Conservation (phyloP, 2,797 vertebrate species). For the Remorina albescens region DNA sequence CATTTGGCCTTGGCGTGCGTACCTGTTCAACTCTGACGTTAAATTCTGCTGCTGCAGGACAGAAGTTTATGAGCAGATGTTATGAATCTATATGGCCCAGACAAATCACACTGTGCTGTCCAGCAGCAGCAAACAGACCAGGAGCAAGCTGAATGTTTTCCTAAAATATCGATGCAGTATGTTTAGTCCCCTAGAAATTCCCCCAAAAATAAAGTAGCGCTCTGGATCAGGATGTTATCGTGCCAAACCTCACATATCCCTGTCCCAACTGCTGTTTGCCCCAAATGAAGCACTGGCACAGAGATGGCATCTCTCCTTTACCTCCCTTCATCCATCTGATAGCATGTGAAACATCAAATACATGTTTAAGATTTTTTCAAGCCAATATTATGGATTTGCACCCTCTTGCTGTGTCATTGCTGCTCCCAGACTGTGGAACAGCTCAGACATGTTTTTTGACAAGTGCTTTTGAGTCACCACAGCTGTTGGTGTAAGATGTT, state of each 20-base stretch:
- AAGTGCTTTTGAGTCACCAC: neutral
- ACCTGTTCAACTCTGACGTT: slow-evolving; percentile 54
- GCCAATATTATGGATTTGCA: neutral
- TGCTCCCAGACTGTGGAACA: neutral
- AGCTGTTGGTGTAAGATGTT: neutral
- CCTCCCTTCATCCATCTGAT: neutral
- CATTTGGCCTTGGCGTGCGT: slow-evolving; percentile 37
- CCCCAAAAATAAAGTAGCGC: slow-evolving; percentile 20
- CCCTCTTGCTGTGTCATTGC: neutral
- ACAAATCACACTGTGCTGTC: slow-evolving; percentile 43
- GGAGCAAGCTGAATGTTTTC: slow-evolving; percentile 26
- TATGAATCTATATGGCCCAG: slow-evolving; percentile 51
- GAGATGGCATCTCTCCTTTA: neutral
- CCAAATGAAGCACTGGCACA: slow-evolving; percentile 10
- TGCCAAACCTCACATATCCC: neutral
- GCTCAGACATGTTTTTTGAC: neutral
- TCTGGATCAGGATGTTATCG: slow-evolving; percentile 8
- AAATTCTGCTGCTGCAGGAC: slow-evolving; percentile 56
- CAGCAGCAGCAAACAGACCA: slow-evolving; percentile 32
- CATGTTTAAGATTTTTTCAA: neutral
- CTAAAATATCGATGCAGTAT: slow-evolving; percentile 15
- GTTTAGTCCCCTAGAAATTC: slow-evolving; percentile 3
- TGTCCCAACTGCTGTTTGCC: neutral
- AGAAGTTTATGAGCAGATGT: slow-evolving; percentile 63
- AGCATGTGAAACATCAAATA: neutral